Base-by-base conservation (phyloP, 2,888 invertebrate species). In the Linnaemya vulpina region DNA sequence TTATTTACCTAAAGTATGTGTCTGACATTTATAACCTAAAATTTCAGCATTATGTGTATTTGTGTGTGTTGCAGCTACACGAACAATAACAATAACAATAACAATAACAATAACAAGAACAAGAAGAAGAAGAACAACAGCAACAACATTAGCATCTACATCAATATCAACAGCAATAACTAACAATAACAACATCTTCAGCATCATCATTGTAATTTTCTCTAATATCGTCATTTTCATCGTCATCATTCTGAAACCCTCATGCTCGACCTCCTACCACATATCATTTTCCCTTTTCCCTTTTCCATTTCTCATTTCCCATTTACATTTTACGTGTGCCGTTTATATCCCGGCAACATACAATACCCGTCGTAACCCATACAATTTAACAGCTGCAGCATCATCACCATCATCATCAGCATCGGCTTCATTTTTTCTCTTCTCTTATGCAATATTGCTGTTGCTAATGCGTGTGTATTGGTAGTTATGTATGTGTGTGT, bases 1-100 rank as follows among this genome's bases (percentile, higher is more conserved):
- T 78, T 84, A 84, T 84, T 67, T 78, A 77, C 63, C 78, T 75
- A 78, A 84, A 82, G 65, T 78, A 78, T 85, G 84, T 85, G 85
- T 82, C 78, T 85, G 85, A 82, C 85, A 85, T 85, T 82, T 85
- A 85, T 82, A 85, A 82, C 85, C 85, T 82, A 78, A 85, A 85
- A 82, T 78, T 84, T 68, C n/a, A 68, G 71, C 82, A 78, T 82
- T 75, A 63, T 75, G 53, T 70, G 40, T 60, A 17, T 67, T n/a
- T 60, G 17, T 67, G 20, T 70, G 65, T 68, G 43, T 55, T 38
- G 49, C 25, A 68, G 62, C 25, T 58, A 58, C 67, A 83, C 15
- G 63, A 75, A 46, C 73, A 80, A n/a, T 43, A 30, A n/a, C 55
- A 60, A n/a, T n/a, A n/a, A n/a, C n/a, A n/a, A 78, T 75, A 80